Evolutionary conservation across 2,797 vertebrate species (phyloP), one percentile per base, ranked within the genome.

Genomic region (Triplophysa yarkandensis): DNA sequence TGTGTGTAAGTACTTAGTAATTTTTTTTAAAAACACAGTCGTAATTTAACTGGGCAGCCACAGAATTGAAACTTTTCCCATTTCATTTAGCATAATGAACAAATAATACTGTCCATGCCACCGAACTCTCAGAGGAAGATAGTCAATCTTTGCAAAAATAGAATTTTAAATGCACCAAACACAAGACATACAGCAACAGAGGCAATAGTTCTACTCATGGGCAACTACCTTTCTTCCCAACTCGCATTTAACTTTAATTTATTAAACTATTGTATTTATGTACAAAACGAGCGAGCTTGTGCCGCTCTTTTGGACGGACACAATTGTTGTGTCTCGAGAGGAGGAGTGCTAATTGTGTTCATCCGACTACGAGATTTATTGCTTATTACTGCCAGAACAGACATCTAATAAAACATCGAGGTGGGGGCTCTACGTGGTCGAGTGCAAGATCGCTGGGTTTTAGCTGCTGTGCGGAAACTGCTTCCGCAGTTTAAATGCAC

Each of bases 121-220:
- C 86, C 55, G 76, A 81, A 83, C 83, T 80, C 82, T 86, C 76
- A 76, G 78, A 82, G 80, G 76, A 82, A 66, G 80, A 86, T 77
- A 80, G 81, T 77, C 52, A 70, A 88, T 85, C 61, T 82, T 83
- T 82, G 75, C 67, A 85, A 89, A 84, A 87, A 86, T 86, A 83
- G 85, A 84, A 84, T 87, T 88, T 84, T 87, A 90, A 88, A 91
- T 83, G 85, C 89, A 93, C 89, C 89, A 89, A 90, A 89, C 88
- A 92, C 88, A 87, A 81, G 83, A 88, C 85, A 79, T 89, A 91
- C 90, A 90, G 91, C 88, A 90, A 91, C 88, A 88, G 86, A 89
- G 86, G 89, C 87, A 77, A 87, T 63, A 87, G 78, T 80, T 90
- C 88, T 91, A 90, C 80, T 77, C 85, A 85, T 68, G 80, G 86